These are phyloP conservation scores for Hippolais icterina DNA, from an alignment of 2,113 vertebrate species.

Conservation along the genomic window DNA sequence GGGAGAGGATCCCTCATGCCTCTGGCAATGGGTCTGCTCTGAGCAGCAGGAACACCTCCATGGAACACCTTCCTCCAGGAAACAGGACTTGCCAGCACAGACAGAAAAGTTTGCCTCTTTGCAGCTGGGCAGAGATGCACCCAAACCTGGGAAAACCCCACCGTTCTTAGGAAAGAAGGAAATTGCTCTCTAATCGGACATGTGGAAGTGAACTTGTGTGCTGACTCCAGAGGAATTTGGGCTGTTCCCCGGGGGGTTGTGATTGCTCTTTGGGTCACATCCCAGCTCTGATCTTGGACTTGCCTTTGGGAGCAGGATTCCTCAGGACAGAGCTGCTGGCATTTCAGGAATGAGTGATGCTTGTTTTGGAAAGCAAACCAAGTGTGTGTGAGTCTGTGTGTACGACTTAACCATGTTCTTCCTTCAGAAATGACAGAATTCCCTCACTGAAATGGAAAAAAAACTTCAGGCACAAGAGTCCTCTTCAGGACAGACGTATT, in stretches of 20 bases:
- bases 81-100: not conserved
- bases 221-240: slow-evolving; percentile 26
- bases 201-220: slow-evolving; percentile 50
- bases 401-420: not conserved
- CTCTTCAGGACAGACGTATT: not conserved
- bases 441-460: not conserved
- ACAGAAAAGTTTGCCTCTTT: not conserved
- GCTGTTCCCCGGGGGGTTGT: not conserved
- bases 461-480: not conserved
- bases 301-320: slow-evolving; percentile 36
- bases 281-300: not conserved
- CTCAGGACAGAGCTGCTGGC: slow-evolving; percentile 4
- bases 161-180: not conserved
- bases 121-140: not conserved
- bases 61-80: not conserved
- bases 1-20: not conserved
- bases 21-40: not conserved
- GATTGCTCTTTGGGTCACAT: slow-evolving; percentile 30
- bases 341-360: slow-evolving; percentile 41
- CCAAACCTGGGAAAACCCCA: not conserved
- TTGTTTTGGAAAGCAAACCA: not conserved
- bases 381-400: not conserved
- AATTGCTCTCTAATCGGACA: not conserved
- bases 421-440: not conserved
- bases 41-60: not conserved